Evolutionary conservation across 37 sponge, comb jelly and placozoan genomes (phyloP), one percentile per base, ranked within the genome.

Genomic region (Chondrosia reniformis): DNA sequence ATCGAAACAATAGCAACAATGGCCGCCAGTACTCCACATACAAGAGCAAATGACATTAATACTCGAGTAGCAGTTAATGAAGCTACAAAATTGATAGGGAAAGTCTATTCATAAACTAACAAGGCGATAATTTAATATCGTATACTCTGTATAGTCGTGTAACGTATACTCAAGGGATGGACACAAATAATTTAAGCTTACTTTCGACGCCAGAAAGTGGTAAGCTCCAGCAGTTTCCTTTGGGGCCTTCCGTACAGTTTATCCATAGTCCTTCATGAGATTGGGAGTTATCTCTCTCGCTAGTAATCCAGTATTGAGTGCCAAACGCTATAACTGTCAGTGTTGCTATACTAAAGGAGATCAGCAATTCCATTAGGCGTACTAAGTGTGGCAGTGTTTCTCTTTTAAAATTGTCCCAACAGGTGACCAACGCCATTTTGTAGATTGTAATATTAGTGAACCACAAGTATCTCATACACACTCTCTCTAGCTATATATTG

Each of bases 251-350:
- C 36, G 75, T 57, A 75, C 86, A 86, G 58, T 80, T 80, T 44
- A 80, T 74, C 86, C 86, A 86, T 61, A 86, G 71, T 0, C 86
- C 86, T 0, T 31, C 34, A 77, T 76, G 86, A 55, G 63, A 80
- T 0, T 33, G 32, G 56, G 25, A 13, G n/a, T n/a, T n/a, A n/a
- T n/a, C n/a, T n/a, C n/a, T n/a, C 25, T 61, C 78, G 1, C 33
- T 67, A 73, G 74, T 69, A 30, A 79, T 4, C 88, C 88, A 69
- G 13, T 39, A 69, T 25, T 69, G 72, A 17, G 72, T 69, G 25
- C 72, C 72, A 37, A 39, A 69, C 42, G 72, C 39, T 13, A 69
- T 34, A 13, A 69, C 44, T 0, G 72, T 69, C n/a, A 34, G 24
- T 9, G 83, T 41, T 0, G 84, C 88, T 40, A 79, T 83, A 21